Evolutionary conservation across 2,113 vertebrate genomes (phyloP).

Genomic region (Pomatorhinus ruficollis): DNA sequence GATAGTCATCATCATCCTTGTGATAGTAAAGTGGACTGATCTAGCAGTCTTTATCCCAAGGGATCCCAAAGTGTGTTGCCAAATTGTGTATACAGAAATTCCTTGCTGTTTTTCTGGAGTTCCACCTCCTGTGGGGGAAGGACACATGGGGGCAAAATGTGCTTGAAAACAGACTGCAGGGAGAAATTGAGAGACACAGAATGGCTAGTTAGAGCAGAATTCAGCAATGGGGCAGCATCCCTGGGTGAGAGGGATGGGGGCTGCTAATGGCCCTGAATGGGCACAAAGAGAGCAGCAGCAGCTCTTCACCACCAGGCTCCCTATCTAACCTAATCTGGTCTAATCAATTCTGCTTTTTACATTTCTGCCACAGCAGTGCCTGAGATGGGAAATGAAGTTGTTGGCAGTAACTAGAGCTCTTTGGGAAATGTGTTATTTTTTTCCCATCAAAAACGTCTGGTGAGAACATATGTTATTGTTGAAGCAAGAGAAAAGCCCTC

Average conservation of each 20-base stretch:
- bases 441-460: background rate
- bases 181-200: background rate
- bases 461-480: background rate
- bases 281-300: background rate
- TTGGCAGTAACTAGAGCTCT: background rate
- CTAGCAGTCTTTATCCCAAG: background rate
- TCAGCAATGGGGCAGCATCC: background rate
- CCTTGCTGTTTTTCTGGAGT: background rate
- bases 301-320: background rate
- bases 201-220: background rate
- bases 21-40: background rate
- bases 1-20: background rate
- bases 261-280: background rate
- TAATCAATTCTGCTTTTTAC: constrained; percentile 12
- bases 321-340: background rate
- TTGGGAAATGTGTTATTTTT: background rate
- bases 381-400: background rate
- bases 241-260: background rate
- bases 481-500: background rate
- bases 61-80: background rate
- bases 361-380: background rate
- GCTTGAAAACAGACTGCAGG: background rate
- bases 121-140: background rate
- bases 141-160: background rate
- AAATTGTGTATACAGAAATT: background rate